Evolutionary conservation across 2,797 vertebrate genomes (phyloP).

Genomic region (Sparidentex hasta): DNA sequence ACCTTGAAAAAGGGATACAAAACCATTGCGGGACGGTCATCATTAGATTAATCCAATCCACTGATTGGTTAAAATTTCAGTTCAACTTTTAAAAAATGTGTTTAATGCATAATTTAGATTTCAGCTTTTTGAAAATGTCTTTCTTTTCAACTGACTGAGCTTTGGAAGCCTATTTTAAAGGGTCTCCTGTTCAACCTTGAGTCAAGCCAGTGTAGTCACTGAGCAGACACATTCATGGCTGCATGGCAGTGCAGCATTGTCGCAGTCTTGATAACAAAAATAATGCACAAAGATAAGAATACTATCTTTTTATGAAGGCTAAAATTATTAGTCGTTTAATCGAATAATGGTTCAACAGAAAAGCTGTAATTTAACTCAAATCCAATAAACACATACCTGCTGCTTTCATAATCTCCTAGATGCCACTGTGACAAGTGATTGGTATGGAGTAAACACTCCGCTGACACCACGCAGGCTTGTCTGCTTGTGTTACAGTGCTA

Average conservation of each 20-base stretch:
- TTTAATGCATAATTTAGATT: not conserved
- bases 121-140: not conserved
- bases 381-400: constrained; percentile 13
- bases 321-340: not conserved
- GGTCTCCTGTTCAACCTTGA: not conserved
- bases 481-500: constrained; percentile 63
- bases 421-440: constrained; percentile 54
- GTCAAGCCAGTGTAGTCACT: not conserved
- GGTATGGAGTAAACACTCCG: constrained; percentile 45
- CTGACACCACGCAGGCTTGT: constrained; percentile 53
- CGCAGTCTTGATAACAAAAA: not conserved
- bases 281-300: not conserved
- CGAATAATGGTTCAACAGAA: not conserved
- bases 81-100: not conserved
- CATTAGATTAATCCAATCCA: not conserved
- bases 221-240: not conserved
- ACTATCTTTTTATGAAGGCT: not conserved
- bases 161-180: not conserved
- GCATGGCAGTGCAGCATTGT: not conserved
- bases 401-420: constrained; percentile 10
- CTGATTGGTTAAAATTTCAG: not conserved
- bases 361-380: not conserved
- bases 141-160: not conserved
- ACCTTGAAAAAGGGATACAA: not conserved
- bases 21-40: not conserved